phyloP scores from a whole-genome alignment of 35 echinoderm and acorn worm genomes.

The Apostichopus japonicus region DNA sequence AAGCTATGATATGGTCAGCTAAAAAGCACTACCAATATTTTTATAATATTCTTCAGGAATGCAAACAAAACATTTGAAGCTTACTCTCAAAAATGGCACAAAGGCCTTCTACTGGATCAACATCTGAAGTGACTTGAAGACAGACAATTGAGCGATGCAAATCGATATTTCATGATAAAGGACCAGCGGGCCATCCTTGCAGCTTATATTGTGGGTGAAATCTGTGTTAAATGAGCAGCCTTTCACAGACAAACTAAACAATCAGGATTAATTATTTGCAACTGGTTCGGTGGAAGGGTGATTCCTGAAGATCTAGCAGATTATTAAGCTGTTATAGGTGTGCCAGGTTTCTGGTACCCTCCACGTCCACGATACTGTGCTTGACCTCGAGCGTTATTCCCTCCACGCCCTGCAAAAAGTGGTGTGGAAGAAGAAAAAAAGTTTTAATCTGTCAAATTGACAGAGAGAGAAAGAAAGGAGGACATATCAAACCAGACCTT shows the following conservation, averaged over 20 bases:
- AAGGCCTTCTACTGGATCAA: no score
- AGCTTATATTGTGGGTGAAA: neutral
- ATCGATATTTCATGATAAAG: neutral
- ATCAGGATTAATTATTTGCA: neutral
- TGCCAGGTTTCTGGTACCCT: slow-evolving; percentile 31
- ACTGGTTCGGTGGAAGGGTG: neutral
- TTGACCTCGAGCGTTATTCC: slow-evolving; percentile 32
- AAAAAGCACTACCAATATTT: no score
- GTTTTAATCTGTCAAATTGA: no score
- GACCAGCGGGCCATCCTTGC: neutral
- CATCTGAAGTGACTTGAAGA: no score
- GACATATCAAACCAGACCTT: no score
- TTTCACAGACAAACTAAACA: neutral
- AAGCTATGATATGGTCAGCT: no score
- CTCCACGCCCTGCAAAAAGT: slow-evolving; percentile 19
- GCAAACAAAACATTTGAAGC: no score
- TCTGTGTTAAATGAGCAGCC: neutral
- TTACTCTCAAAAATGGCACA: no score
- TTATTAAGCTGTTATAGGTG: slow-evolving; percentile 21
- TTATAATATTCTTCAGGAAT: no score
- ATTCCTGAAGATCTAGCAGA: neutral
- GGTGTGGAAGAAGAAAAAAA: no score
- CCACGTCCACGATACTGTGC: slow-evolving; percentile 2
- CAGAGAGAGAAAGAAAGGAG: no score
- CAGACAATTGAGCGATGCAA: neutral